phyloP scores from a whole-genome alignment of 2,797 vertebrate genomes.

The Microcaecilia unicolor region DNA sequence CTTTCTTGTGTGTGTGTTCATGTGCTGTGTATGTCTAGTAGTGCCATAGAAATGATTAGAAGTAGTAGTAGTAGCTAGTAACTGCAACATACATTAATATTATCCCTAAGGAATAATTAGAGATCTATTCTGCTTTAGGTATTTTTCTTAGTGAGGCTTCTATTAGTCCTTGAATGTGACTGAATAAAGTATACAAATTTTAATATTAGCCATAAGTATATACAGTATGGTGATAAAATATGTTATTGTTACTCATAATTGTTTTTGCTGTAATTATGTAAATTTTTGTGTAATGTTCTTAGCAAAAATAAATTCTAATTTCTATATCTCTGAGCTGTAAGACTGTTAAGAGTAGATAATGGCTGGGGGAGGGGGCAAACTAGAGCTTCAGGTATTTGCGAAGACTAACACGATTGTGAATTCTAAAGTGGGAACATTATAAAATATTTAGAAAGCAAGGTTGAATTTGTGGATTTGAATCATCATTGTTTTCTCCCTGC shows the following conservation, averaged over 20 bases:
- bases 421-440: slow-evolving; percentile 33
- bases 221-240: background rate
- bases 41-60: too few relatives aligned
- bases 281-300: slow-evolving; percentile 13
- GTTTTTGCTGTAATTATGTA: slow-evolving; percentile 22
- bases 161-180: slow-evolving; percentile 10
- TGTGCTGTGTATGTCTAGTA: too few relatives aligned
- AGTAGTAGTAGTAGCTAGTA: too few relatives aligned
- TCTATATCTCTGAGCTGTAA: slow-evolving; percentile 7
- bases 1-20: too few relatives aligned
- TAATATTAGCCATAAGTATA: slow-evolving; percentile 3
- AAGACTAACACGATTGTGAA: slow-evolving; percentile 7
- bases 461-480: slow-evolving; percentile 32
- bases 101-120: too few relatives aligned
- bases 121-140: too few relatives aligned
- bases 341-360: too few relatives aligned
- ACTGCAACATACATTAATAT: too few relatives aligned
- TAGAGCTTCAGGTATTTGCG: slow-evolving; percentile 6
- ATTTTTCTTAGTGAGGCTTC: background rate
- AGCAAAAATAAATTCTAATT: slow-evolving; percentile 9
- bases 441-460: slow-evolving; percentile 29
- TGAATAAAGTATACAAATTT: slow-evolving; percentile 15
- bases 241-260: slow-evolving; percentile 22
- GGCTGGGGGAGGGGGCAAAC: too few relatives aligned
- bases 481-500: slow-evolving; percentile 40